Conservation (phyloP, 2,888 invertebrate genomes). For the Chloroclysta siterata region DNA sequence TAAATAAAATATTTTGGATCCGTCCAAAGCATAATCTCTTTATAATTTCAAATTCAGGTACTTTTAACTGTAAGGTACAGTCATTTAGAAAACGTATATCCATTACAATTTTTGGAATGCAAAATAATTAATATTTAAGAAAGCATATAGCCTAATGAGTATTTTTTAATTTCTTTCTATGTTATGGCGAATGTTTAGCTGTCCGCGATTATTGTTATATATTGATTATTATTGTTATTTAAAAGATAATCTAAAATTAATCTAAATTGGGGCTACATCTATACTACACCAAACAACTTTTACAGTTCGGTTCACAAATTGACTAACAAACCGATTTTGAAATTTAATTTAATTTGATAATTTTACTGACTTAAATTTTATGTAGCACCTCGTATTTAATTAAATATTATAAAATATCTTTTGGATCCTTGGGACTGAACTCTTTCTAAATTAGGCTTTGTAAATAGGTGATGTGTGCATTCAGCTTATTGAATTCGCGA, state of each 20-base stretch:
- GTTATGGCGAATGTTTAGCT: not conserved
- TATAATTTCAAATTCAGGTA: constrained; percentile 27
- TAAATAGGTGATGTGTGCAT: not conserved
- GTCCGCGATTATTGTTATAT: not conserved
- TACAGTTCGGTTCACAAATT: not conserved
- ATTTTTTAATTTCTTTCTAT: not conserved
- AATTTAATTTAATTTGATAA: not conserved
- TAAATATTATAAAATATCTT: constrained; percentile 6
- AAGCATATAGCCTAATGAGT: not conserved
- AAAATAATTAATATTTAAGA: not conserved
- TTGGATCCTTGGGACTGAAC: not conserved
- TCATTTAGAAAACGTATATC: constrained; percentile 5
- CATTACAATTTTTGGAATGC: constrained; percentile 9
- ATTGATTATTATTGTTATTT: no score
- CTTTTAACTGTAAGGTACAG: not conserved
- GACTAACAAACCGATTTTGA: not conserved
- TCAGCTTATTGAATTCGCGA: not conserved
- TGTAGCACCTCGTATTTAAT: constrained; percentile 23
- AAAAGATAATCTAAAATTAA: not conserved
- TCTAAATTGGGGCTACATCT: not conserved
- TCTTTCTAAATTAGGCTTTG: not conserved
- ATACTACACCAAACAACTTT: not conserved
- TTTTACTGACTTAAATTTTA: constrained; percentile 11
- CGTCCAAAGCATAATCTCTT: constrained; percentile 12
- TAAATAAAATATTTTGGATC: constrained; percentile 10